Evolutionary conservation across 92 coral and sea anemone genomes (phyloP), one percentile per base, ranked within the genome.

Genomic region (Zoanthus sansibaricus): DNA sequence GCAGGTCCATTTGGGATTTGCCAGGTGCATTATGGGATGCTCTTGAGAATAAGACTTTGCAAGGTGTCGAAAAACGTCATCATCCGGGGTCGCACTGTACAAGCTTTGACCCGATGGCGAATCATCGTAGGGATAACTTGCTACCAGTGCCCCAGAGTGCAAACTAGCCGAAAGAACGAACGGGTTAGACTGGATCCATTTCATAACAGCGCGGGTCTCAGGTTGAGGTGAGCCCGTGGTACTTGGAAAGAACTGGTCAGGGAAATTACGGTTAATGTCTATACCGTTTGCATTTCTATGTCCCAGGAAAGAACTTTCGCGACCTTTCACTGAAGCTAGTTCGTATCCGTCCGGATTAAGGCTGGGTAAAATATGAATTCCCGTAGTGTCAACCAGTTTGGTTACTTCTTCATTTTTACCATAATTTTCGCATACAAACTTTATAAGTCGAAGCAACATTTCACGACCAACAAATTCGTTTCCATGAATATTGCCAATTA

Each of bases 81-180:
- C 99, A 87, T 97, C 99, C 14, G 99, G 99, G 70, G 99, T 97
- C 31, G 99, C 99, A 68, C 99, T 97, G 83, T 97, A 97, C 58
- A 95, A 83, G 66, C 96, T 95, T 86, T 97, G 99, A 48, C 99
- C 99, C 87, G 99, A 97, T 15, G 99, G 99, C 54, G 95, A 90
- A 76, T 97, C 99, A 74, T 97, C 99, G 59, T 95, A 97, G 54
- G 99, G 99, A 87, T 97, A 97, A 12, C 91, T 87, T 3, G 98
- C 99, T 61, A 97, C 99, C 69, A 97, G 87, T 5, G 99, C 95
- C 9, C 99, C 99, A 46, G 97, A 92, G 84, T 97, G 98, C 70
- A 97, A 83, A 87, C 98, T 95, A 17, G 96, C 95, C 15, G 99
- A 97, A 30, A 97, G 89, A 56, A 95, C 98, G 72, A 97, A 97